Evolutionary conservation across 2,888 invertebrate species (phyloP).

Genomic region (Leptopterna dolabrata): DNA sequence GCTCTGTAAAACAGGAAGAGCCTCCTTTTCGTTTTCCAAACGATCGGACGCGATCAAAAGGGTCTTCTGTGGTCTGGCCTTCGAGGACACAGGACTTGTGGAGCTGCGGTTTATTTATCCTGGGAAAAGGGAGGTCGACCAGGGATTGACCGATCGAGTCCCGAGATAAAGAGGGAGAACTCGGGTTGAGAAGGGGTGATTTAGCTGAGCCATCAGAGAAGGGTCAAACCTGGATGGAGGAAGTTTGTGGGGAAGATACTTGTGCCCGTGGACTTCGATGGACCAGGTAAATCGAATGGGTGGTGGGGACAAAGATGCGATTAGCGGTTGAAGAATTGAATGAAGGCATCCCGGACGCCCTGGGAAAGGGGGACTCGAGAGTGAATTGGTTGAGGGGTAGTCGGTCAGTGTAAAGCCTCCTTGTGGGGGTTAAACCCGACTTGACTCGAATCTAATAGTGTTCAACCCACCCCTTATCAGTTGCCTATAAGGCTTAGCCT

Average conservation of each 20-base stretch:
- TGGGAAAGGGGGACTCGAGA: background rate
- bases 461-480: conserved; percentile 61
- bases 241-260: conserved; percentile 30
- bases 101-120: conserved; percentile 48
- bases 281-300: conserved; percentile 52
- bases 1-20: background rate
- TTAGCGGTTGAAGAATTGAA: conserved; percentile 57
- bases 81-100: background rate
- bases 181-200: conserved; percentile 36
- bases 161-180: background rate
- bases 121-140: background rate
- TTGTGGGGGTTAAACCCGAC: conserved; percentile 56
- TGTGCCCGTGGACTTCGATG: conserved; percentile 34
- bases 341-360: conserved; percentile 21
- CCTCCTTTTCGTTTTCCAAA: conserved; percentile 24
- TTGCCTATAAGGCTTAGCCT: conserved; percentile 62
- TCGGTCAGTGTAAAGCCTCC: conserved; percentile 58
- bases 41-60: conserved; percentile 42
- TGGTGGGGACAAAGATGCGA: conserved; percentile 50
- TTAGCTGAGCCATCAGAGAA: conserved; percentile 24
- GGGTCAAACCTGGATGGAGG: conserved; percentile 32
- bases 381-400: conserved; percentile 55
- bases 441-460: conserved; percentile 61
- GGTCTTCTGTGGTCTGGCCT: background rate
- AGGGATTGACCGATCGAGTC: conserved; percentile 39